Conservation (phyloP, 2,888 invertebrate species). For the Myopa tessellatipennis region DNA sequence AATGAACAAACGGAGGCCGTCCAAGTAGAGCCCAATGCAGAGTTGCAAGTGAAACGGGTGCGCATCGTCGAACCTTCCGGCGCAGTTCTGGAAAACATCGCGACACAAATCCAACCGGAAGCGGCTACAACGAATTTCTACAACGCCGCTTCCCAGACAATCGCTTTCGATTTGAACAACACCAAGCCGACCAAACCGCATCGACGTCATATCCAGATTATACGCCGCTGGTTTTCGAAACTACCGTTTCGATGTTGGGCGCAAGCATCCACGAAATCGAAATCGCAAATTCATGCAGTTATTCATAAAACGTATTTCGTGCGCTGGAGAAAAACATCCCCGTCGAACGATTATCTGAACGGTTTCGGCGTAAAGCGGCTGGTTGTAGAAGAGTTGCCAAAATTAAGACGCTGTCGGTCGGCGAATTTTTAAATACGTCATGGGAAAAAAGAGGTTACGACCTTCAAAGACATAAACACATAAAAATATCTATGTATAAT, state of each 20-base stretch:
- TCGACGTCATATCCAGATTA: conserved; percentile 45
- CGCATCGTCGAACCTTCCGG: background rate
- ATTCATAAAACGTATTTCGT: conserved; percentile 65
- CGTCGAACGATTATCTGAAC: conserved; percentile 45
- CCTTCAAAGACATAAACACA: background rate
- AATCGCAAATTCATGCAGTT: conserved; percentile 56
- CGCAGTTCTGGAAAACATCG: background rate
- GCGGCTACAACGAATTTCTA: background rate
- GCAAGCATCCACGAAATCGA: conserved; percentile 34
- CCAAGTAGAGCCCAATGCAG: background rate
- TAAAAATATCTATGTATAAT: background rate
- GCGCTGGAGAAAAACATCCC: conserved; percentile 59
- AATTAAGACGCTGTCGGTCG: conserved; percentile 59
- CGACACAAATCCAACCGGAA: background rate
- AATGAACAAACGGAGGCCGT: background rate
- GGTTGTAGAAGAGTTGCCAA: conserved; percentile 23
- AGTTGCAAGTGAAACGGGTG: background rate
- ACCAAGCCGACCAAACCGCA: conserved; percentile 13
- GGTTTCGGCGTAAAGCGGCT: conserved; percentile 45
- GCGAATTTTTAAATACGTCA: conserved; percentile 54
- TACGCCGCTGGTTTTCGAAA: conserved; percentile 55
- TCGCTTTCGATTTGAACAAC: background rate
- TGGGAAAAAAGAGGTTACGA: background rate
- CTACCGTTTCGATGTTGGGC: conserved; percentile 52
- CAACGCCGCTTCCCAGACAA: background rate